phyloP scores from a whole-genome alignment of 37 sponge, comb jelly and placozoan genomes.

The Oscarella lobularis region DNA sequence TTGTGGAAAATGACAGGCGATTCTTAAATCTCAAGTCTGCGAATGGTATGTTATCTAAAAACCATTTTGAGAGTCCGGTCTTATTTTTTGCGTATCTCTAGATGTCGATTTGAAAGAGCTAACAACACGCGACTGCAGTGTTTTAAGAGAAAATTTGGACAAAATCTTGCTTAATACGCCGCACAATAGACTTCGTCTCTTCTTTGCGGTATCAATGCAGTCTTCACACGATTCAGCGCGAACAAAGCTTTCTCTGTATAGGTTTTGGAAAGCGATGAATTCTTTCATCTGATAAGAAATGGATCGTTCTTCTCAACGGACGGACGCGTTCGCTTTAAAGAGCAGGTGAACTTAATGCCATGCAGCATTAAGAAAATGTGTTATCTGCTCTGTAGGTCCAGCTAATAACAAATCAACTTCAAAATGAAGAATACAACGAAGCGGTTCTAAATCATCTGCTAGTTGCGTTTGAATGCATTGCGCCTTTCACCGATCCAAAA shows the following conservation, averaged over 20 bases:
- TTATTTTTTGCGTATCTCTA: not conserved
- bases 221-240: not conserved
- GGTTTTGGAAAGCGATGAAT: not conserved
- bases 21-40: not conserved
- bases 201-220: not conserved
- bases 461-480: slow-evolving; percentile 60
- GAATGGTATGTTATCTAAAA: too few species aligned
- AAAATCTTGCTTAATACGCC: not conserved
- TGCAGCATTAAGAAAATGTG: slow-evolving; percentile 20
- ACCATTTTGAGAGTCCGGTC: too few species aligned
- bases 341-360: not conserved
- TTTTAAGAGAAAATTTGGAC: not conserved
- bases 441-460: slow-evolving; percentile 67
- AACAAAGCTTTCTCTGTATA: not conserved
- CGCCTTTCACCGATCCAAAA: slow-evolving; percentile 43
- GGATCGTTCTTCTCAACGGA: not conserved
- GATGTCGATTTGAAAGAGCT: not conserved
- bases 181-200: not conserved
- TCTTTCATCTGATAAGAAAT: not conserved
- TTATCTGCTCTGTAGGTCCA: slow-evolving; percentile 48
- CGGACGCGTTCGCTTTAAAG: not conserved
- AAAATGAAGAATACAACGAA: slow-evolving; percentile 84
- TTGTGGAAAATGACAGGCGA: too few species aligned
- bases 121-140: not conserved
- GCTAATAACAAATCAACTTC: slow-evolving; percentile 60